Percentiles rank a stretch among this genome's conserved stretches.
Conservation (phyloP, 2,113 vertebrate species). For the Tupaia chinensis region DNA sequence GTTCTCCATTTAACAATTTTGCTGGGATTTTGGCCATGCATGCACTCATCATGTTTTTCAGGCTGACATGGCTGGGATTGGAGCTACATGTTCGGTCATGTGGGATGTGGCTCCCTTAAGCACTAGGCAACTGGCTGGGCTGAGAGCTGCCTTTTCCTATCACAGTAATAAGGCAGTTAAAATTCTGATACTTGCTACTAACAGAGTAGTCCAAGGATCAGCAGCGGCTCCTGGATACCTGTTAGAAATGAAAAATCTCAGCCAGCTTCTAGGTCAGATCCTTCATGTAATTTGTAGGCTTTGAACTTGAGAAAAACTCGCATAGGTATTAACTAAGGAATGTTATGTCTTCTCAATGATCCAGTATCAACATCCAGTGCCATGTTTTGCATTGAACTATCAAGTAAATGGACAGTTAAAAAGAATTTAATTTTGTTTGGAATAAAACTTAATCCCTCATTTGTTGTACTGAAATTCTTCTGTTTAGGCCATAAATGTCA, state of each 20-base stretch:
- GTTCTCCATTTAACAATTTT: no score
- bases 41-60: no score
- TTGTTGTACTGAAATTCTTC: constrained; percentile 45
- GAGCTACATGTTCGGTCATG: no score
- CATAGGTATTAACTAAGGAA: not conserved
- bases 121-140: no score
- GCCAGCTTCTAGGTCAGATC: not conserved
- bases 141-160: not conserved
- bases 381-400: not conserved
- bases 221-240: not conserved
- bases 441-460: constrained; percentile 1
- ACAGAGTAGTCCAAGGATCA: not conserved
- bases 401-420: constrained; percentile 19
- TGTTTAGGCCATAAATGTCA: not conserved
- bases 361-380: not conserved
- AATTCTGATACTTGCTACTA: not conserved
- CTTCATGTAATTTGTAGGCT: not conserved
- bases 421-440: constrained; percentile 49
- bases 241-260: not conserved
- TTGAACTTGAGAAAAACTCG: constrained; percentile 9
- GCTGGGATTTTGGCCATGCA: no score
- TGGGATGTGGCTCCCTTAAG: no score
- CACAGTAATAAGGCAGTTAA: not conserved
- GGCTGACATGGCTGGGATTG: no score
- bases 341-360: not conserved